Base-by-base conservation (phyloP, 2,888 invertebrate species). In the Glyphotaelius pellucidus region DNA sequence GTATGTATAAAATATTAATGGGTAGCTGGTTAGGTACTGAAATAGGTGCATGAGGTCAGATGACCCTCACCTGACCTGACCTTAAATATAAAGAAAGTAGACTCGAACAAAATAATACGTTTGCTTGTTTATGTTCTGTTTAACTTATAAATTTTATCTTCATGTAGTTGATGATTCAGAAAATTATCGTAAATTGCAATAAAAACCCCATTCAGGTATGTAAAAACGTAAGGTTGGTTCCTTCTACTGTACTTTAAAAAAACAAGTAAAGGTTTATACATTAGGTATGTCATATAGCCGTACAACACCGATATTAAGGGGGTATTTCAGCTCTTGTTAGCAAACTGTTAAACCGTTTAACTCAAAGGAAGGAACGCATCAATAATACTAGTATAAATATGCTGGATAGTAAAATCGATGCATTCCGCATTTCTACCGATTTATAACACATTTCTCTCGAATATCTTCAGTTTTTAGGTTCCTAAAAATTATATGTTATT, bases 71-170 rank as follows among this genome's bases (percentile, higher is more conserved):
- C 67, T 67, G 67, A 67, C 67, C 67, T 67, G 67, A 67, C 67
- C 67, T 67, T 67, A 67, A 67, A 67, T 67, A 67, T 67, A 67
- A 67, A 67, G 67, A 67, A 67, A 67, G 67, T 67, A 67, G 67
- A 67, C 67, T 67, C 67, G 19, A 19, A 19, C 25, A 67, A 67
- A 67, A 67, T 67, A 67, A 25, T 67, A 9, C 67, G 25, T 67
- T 67, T 67, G n/a, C 67, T 67, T 67, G 25, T 25, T 67, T 67
- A 25, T 67, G 25, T 67, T 67, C 25, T 67, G 25, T n/a, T 67
- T 25, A 67, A 25, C n/a, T 25, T 67, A 67, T n/a, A 25, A 67
- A 25, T 67, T 67, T 25, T 67, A 67, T 67, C 25, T 67, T 67
- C 9, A 52, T 52, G 14, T n/a, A 25, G 9, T 67, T 25, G 25